Percentiles rank a stretch among this genome's conserved stretches.
phyloP scores from a whole-genome alignment of 2,113 vertebrate genomes.

The Alexandromys fortis region DNA sequence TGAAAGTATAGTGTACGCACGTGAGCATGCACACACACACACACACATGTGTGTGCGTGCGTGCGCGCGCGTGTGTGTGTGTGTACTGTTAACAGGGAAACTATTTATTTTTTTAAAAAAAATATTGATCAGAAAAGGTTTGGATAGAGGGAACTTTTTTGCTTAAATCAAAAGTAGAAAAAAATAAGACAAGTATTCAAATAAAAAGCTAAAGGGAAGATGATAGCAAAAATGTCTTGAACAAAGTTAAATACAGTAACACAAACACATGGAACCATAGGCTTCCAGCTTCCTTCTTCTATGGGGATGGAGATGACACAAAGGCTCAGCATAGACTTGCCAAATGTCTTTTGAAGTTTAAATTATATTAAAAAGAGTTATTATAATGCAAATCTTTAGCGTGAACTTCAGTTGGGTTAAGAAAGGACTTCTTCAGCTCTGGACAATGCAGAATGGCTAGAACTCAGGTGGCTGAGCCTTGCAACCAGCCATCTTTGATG shows the following conservation, averaged over 20 bases:
- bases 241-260: background rate
- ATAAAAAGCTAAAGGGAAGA: background rate
- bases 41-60: background rate
- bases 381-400: background rate
- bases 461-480: rapidly evolving
- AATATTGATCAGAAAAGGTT: conserved; percentile 40
- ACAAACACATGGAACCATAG: rapidly evolving
- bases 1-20: background rate
- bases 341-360: background rate
- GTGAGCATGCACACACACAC: too few species aligned
- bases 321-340: background rate
- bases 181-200: background rate
- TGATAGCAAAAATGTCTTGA: background rate
- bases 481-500: background rate
- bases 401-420: background rate
- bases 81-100: conserved; percentile 19
- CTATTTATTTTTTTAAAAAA: background rate
- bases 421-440: rapidly evolving
- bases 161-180: background rate
- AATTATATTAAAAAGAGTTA: background rate
- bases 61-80: background rate
- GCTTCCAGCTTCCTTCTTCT: background rate
- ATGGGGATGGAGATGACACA: background rate
- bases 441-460: background rate
- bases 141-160: background rate